These are phyloP conservation scores for Podocnemis expansa DNA, from an alignment of 2,113 vertebrate genomes.

Conservation along the genomic window DNA sequence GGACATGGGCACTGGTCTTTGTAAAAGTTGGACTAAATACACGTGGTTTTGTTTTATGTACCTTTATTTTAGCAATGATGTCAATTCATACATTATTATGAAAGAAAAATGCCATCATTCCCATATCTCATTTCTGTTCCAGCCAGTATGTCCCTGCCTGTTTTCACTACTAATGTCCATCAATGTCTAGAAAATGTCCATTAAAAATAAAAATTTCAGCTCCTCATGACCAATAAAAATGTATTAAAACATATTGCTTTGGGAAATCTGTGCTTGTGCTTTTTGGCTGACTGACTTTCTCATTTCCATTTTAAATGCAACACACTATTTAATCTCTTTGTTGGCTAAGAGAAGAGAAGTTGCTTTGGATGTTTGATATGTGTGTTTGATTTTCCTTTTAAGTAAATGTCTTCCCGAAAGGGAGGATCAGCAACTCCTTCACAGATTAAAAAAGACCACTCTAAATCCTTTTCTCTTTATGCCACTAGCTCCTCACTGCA, in stretches of 20 bases:
- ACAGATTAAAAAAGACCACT: not conserved
- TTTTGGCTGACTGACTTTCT: not conserved
- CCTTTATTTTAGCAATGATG: not conserved
- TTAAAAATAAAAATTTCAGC: not conserved
- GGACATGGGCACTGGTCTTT: not conserved
- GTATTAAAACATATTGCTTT: not conserved
- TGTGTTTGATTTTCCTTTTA: not conserved
- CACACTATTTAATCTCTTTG: not conserved
- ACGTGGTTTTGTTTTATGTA: too few relatives aligned
- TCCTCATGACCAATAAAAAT: not conserved
- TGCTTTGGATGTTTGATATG: not conserved
- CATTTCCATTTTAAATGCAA: not conserved
- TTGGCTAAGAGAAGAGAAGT: too few relatives aligned
- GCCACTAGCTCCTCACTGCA: not conserved
- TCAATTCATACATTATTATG: not conserved
- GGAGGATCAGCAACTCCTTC: not conserved
- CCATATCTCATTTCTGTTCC: not conserved
- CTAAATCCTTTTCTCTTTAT: not conserved
- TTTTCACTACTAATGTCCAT: not conserved
- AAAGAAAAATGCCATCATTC: not conserved
- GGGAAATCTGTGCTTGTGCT: not conserved
- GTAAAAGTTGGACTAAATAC: accelerated
- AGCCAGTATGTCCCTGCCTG: not conserved
- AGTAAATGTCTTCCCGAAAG: not conserved
- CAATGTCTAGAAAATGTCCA: not conserved